Conservation (phyloP, 64 coral and sea anemone genomes). For the Pachyseris speciosa region DNA sequence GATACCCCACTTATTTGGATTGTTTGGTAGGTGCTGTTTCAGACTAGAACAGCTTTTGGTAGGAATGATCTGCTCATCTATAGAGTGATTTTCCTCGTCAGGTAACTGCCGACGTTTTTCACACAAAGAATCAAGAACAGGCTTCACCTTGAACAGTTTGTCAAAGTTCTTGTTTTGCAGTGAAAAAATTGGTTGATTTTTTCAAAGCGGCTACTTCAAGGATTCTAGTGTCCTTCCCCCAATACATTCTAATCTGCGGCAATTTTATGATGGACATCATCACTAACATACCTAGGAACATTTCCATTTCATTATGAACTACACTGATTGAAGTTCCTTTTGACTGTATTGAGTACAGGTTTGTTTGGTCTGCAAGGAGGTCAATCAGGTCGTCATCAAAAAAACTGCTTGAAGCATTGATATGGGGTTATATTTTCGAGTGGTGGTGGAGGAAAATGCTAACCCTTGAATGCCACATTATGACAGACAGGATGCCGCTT, state of each 20-base stretch:
- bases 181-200: background rate
- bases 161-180: no score
- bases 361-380: background rate
- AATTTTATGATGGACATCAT: conserved; percentile 1
- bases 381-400: background rate
- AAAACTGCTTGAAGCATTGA: no score
- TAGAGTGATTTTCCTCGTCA: background rate
- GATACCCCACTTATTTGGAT: no score
- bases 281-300: background rate
- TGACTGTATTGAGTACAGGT: no score
- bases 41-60: background rate
- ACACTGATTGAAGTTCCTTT: no score
- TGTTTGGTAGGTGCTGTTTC: background rate
- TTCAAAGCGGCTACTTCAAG: background rate
- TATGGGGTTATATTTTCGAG: background rate
- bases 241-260: background rate
- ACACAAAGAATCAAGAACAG: background rate
- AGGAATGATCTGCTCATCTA: no score
- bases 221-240: background rate
- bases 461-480: no score
- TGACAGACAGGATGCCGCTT: background rate
- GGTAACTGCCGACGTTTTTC: background rate
- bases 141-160: no score
- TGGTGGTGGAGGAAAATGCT: background rate
- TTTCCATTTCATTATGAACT: background rate